A percentile compares a stretch with the other conserved stretches of the same genome.
These are phyloP conservation scores for Spheniscus mendiculus DNA, from an alignment of 2,113 vertebrate species.

Conservation along the genomic window DNA sequence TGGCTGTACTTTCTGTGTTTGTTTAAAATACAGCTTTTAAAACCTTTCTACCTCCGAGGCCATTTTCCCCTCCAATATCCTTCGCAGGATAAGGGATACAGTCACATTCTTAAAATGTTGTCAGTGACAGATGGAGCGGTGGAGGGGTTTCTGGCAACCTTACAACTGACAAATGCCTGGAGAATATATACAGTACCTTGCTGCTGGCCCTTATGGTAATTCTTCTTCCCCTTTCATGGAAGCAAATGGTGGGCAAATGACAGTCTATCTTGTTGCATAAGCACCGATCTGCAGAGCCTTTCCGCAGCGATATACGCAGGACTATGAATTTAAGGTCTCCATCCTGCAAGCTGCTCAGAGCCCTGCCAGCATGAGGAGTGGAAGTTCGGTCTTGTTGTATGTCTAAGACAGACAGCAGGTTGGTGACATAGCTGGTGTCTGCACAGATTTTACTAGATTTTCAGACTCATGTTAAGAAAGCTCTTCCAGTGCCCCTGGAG, in stretches of 20 bases:
- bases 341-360: not conserved
- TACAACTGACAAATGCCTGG: not conserved
- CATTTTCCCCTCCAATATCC: not conserved
- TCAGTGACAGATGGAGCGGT: not conserved
- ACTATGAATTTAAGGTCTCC: not conserved
- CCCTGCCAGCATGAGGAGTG: not conserved
- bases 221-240: not conserved
- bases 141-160: constrained; percentile 14
- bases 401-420: not conserved
- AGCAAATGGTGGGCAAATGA: not conserved
- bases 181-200: not conserved
- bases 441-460: not conserved
- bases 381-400: not conserved
- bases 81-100: not conserved
- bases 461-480: not conserved
- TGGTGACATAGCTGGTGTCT: not conserved
- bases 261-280: not conserved
- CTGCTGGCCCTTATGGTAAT: not conserved
- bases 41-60: not conserved
- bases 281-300: not conserved
- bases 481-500: not conserved
- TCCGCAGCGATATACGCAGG: not conserved
- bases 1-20: not conserved
- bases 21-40: not conserved
- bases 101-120: not conserved